These are phyloP conservation scores for Hylaea fasciaria DNA, from an alignment of 2,888 invertebrate species.

Conservation along the genomic window DNA sequence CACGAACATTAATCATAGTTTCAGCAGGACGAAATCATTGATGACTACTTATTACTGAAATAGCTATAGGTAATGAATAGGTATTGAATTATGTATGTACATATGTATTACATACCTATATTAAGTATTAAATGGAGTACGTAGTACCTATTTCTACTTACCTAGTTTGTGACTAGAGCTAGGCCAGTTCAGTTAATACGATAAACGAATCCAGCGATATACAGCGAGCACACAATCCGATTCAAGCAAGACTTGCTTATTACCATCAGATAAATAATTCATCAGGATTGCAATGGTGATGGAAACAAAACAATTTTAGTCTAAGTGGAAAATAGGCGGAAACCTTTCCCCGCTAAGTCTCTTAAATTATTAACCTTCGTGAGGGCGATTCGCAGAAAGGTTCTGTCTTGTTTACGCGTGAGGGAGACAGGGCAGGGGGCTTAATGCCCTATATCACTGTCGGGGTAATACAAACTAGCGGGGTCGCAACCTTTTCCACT, in stretches of 20 bases:
- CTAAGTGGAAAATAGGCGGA: slow-evolving; percentile 73
- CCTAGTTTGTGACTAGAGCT: neutral
- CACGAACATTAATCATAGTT: slow-evolving; percentile 35
- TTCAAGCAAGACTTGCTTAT: slow-evolving; percentile 1
- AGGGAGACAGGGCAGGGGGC: slow-evolving; percentile 81
- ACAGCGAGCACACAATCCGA: neutral
- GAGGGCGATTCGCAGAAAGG: slow-evolving; percentile 81
- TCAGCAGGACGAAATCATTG: slow-evolving; percentile 18
- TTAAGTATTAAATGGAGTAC: neutral
- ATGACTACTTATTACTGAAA: slow-evolving; percentile 8
- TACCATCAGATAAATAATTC: slow-evolving; percentile 58
- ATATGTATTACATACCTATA: too few species aligned
- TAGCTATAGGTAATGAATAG: too few species aligned
- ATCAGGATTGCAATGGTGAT: slow-evolving; percentile 62
- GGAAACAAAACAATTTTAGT: slow-evolving; percentile 75
- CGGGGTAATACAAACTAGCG: slow-evolving; percentile 82
- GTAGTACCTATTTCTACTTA: neutral
- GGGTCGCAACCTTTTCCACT: slow-evolving; percentile 84
- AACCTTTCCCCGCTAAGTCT: slow-evolving; percentile 75
- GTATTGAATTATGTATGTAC: too few species aligned
- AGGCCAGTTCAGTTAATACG: slow-evolving; percentile 5
- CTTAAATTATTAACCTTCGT: slow-evolving; percentile 82
- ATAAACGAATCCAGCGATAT: neutral
- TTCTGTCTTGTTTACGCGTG: slow-evolving; percentile 83
- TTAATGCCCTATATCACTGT: slow-evolving; percentile 85